A percentile compares a stretch with the other conserved stretches of the same genome.
Conservation (phyloP, 2,113 vertebrate species). For the Platichthys stellatus region DNA sequence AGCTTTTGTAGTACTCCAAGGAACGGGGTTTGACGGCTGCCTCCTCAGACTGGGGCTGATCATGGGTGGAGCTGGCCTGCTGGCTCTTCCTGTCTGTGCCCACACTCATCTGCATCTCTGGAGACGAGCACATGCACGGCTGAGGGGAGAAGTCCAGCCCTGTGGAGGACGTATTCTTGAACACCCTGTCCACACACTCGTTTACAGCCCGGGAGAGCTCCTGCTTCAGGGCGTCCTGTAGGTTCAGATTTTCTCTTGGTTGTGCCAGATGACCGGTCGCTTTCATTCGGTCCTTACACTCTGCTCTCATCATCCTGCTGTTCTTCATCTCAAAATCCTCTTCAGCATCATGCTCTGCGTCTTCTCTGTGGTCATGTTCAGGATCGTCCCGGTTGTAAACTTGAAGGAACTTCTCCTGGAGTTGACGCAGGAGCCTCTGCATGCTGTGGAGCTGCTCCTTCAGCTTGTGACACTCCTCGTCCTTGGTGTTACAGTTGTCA, state of each 20-base stretch:
- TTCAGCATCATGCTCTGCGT: constrained; percentile 27
- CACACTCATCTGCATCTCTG: constrained; percentile 53
- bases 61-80: constrained; percentile 50
- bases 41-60: constrained; percentile 69
- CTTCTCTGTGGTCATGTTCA: constrained; percentile 53
- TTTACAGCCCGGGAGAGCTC: constrained; percentile 86
- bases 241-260: constrained; percentile 70
- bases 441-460: constrained; percentile 90
- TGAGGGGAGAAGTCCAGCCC: constrained; percentile 66
- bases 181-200: constrained; percentile 88
- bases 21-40: constrained; percentile 58
- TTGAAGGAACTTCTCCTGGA: constrained; percentile 89
- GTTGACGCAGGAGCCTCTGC: constrained; percentile 86
- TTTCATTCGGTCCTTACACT: constrained; percentile 58
- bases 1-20: constrained; percentile 74
- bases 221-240: constrained; percentile 86
- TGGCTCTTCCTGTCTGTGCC: constrained; percentile 66
- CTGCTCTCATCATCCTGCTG: constrained; percentile 27
- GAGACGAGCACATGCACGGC: constrained; percentile 64
- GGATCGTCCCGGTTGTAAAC: constrained; percentile 76
- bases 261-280: constrained; percentile 49
- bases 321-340: constrained; percentile 62
- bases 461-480: constrained; percentile 84
- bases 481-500: constrained; percentile 63
- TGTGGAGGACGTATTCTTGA: constrained; percentile 79